Conservation (phyloP, 2,888 invertebrate genomes). For the Dilophus febrilis region DNA sequence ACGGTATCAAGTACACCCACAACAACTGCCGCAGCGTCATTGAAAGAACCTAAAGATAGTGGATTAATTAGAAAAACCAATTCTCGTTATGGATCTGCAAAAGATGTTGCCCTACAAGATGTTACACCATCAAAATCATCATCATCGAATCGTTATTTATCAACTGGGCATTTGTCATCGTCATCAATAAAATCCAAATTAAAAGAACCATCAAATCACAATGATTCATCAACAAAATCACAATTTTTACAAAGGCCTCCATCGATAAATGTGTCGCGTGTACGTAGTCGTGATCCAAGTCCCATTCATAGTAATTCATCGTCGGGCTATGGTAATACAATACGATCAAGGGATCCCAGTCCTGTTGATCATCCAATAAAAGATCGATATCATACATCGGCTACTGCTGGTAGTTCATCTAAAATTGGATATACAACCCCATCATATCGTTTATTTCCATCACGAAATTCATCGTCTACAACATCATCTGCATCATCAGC, state of each 20-base stretch:
- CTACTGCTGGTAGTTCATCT: slow-evolving; percentile 13
- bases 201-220: background rate
- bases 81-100: background rate
- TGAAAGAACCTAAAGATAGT: background rate
- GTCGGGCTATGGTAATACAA: background rate
- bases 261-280: slow-evolving; percentile 17
- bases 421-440: background rate
- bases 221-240: background rate
- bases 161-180: slow-evolving; percentile 3
- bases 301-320: slow-evolving; percentile 13
- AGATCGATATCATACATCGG: slow-evolving; percentile 5
- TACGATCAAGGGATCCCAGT: slow-evolving; percentile 9
- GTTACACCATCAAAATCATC: background rate
- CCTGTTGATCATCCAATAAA: slow-evolving; percentile 9
- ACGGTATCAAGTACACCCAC: background rate
- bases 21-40: background rate
- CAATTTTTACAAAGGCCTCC: slow-evolving; percentile 2
- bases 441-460: slow-evolving; percentile 15
- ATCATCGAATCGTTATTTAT: background rate
- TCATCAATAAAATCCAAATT: slow-evolving; percentile 3
- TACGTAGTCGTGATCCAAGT: slow-evolving; percentile 11
- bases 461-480: slow-evolving; percentile 5
- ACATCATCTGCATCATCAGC: background rate
- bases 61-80: background rate
- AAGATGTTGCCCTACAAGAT: background rate